Conservation (phyloP, 2,113 vertebrate genomes). For the Mormoops blainvillei region DNA sequence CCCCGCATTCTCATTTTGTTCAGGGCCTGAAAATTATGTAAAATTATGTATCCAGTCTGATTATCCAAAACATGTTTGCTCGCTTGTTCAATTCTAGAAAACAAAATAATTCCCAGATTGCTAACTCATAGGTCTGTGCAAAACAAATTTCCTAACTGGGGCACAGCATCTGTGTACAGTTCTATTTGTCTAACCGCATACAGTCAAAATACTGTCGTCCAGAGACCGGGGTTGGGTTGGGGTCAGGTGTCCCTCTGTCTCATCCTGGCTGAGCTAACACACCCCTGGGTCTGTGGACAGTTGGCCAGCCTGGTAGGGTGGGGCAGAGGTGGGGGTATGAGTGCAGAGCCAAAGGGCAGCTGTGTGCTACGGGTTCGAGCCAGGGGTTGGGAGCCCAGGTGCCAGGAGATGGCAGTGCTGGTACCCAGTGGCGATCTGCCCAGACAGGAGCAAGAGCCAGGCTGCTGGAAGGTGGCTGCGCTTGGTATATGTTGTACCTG, state of each 20-base stretch:
- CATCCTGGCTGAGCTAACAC: neutral
- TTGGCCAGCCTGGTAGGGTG: neutral
- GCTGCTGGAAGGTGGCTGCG: neutral
- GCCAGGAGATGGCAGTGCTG: neutral
- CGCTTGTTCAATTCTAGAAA: neutral
- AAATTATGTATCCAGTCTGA: neutral
- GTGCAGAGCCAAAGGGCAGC: neutral
- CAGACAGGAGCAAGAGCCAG: too few relatives aligned
- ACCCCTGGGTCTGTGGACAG: neutral
- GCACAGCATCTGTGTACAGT: neutral
- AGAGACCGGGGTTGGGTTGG: neutral
- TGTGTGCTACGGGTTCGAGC: neutral
- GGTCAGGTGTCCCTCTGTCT: neutral
- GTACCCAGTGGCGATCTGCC: neutral
- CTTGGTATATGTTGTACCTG: neutral
- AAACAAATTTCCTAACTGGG: neutral
- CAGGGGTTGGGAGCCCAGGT: neutral
- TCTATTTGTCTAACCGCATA: rapidly evolving
- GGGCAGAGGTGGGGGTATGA: neutral
- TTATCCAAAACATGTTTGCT: neutral
- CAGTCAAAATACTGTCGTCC: rapidly evolving
- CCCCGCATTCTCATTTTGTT: neutral
- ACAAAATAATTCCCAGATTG: neutral
- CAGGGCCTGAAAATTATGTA: neutral
- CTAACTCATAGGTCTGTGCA: neutral